Evolutionary conservation across 2,113 vertebrate species (phyloP).

Genomic region (Anguilla japonica): DNA sequence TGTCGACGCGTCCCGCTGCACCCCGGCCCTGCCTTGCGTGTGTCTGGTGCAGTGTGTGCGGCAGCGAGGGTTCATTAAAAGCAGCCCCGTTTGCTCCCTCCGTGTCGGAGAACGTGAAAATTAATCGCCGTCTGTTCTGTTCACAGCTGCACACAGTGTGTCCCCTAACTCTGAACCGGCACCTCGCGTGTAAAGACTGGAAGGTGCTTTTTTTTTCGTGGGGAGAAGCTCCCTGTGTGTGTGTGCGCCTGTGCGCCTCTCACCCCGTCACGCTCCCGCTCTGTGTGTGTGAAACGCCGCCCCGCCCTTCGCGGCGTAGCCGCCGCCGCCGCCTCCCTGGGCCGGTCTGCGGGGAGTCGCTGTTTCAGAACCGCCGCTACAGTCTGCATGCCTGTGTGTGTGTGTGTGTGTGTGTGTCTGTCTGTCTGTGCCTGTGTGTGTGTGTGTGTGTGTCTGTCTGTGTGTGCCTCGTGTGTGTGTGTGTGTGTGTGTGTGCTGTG

Average conservation of each 20-base stretch:
- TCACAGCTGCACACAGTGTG: background rate
- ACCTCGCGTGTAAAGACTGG: background rate
- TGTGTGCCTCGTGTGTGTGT: too few relatives aligned
- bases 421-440: background rate
- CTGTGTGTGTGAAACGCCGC: background rate
- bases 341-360: background rate
- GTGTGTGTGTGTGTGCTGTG: too few relatives aligned
- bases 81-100: background rate
- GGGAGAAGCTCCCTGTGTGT: background rate
- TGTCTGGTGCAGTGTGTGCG: too few relatives aligned
- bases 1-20: too few relatives aligned
- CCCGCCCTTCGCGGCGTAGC: background rate
- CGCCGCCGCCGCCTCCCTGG: too few relatives aligned
- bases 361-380: background rate
- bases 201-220: background rate
- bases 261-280: background rate
- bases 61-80: too few relatives aligned
- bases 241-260: background rate
- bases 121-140: background rate
- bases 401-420: too few relatives aligned
- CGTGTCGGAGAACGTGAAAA: background rate
- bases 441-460: too few relatives aligned
- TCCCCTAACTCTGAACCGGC: background rate
- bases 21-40: too few relatives aligned
- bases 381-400: background rate